Evolutionary conservation across 2,113 vertebrate genomes (phyloP).

Genomic region (Gasterosteus aculeatus): DNA sequence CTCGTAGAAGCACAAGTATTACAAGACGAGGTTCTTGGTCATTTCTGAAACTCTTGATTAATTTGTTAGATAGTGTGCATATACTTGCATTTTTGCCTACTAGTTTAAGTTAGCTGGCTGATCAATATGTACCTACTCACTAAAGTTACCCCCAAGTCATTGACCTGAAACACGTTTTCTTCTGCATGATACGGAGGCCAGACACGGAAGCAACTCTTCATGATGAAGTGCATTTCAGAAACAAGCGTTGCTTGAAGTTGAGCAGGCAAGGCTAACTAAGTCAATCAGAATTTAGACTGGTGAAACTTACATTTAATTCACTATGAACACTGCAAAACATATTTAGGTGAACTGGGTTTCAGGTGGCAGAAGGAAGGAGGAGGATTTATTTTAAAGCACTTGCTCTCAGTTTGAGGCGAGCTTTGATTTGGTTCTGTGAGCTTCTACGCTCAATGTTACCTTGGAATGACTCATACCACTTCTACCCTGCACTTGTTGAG

Average conservation of each 20-base stretch:
- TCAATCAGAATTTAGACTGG: background rate
- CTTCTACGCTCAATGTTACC: constrained; percentile 10
- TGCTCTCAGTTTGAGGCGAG: constrained; percentile 26
- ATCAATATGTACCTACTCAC: background rate
- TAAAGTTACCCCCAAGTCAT: background rate
- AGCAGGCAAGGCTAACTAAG: background rate
- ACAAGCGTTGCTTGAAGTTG: background rate
- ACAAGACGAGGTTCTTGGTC: constrained; percentile 23
- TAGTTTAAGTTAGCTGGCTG: constrained; percentile 11
- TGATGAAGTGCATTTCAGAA: background rate
- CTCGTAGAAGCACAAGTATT: constrained; percentile 63
- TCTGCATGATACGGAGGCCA: constrained; percentile 1
- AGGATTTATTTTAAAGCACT: background rate
- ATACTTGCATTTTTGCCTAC: constrained; percentile 18
- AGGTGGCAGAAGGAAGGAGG: background rate
- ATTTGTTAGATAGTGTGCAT: constrained; percentile 24
- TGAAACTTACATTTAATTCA: constrained; percentile 4
- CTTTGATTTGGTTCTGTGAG: constrained; percentile 1
- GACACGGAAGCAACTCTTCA: constrained; percentile 18
- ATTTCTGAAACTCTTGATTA: constrained; percentile 19
- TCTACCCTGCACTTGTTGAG: constrained; percentile 10
- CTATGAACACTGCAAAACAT: constrained; percentile 28
- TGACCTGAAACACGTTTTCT: background rate
- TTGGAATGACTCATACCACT: constrained; percentile 17
- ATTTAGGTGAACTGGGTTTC: background rate